Conservation (phyloP, 2,797 vertebrate genomes). For the Clarias pachynema region DNA sequence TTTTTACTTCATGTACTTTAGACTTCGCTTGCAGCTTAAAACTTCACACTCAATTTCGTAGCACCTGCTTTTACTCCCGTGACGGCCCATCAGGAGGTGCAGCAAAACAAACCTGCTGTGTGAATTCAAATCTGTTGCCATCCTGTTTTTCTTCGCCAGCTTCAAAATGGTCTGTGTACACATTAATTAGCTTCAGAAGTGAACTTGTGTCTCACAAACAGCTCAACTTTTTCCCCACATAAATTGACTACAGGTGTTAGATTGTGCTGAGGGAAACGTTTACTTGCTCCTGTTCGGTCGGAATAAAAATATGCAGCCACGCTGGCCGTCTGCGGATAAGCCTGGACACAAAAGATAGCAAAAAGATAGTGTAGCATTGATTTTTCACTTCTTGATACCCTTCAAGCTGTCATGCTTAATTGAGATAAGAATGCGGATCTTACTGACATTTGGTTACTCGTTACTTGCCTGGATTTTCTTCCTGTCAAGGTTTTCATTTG, state of each 20-base stretch:
- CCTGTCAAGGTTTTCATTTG: neutral
- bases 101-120: slow-evolving; percentile 14
- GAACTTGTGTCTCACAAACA: slow-evolving; percentile 4
- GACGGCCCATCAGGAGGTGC: slow-evolving; percentile 23
- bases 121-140: slow-evolving; percentile 49
- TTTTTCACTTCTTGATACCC: neutral
- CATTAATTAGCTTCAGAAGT: slow-evolving; percentile 31
- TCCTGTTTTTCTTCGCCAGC: slow-evolving; percentile 3
- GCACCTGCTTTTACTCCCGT: neutral
- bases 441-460: neutral
- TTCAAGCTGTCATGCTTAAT: neutral
- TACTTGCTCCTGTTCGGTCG: neutral
- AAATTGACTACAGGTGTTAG: slow-evolving; percentile 12
- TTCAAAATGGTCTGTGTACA: slow-evolving; percentile 23
- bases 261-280: slow-evolving; percentile 39
- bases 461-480: slow-evolving; percentile 4
- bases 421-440: neutral
- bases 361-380: neutral
- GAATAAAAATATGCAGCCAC: neutral
- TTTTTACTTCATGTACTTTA: neutral
- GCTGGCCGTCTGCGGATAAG: neutral
- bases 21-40: neutral
- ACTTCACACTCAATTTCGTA: neutral
- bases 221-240: neutral
- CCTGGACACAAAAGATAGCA: neutral